Percentiles rank a stretch among this genome's conserved stretches.
Evolutionary conservation across 2,888 invertebrate genomes (phyloP).

Genomic region (Zaprionus bogoriensis): DNA sequence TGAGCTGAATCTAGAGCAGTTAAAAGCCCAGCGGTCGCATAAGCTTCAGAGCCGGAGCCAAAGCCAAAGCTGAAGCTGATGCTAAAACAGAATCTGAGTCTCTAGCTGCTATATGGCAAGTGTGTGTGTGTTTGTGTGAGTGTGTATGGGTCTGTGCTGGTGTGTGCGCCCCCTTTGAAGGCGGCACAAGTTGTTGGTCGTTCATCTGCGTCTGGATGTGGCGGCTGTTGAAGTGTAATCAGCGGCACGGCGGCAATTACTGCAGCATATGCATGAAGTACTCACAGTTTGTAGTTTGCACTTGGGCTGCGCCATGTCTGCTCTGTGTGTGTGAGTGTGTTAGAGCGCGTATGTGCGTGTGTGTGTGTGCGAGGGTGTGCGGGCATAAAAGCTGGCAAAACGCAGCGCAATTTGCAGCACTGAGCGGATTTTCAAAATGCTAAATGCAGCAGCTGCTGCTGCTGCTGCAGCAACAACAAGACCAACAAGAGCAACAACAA

Average conservation of each 20-base stretch:
- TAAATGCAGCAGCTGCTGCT: constrained; percentile 36
- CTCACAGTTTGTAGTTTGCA: constrained; percentile 53
- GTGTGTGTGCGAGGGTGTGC: neutral
- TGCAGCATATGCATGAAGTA: constrained; percentile 62
- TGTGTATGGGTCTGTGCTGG: constrained; percentile 8
- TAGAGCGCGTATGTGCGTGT: neutral
- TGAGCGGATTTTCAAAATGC: constrained; percentile 66
- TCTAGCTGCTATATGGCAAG: constrained; percentile 12
- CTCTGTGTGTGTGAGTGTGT: neutral
- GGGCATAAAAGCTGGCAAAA: constrained; percentile 48
- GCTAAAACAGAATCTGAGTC: constrained; percentile 29
- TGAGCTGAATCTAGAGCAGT: constrained; percentile 60
- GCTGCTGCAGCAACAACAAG: constrained; percentile 9
- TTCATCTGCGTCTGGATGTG: constrained; percentile 54
- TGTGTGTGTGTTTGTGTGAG: constrained; percentile 10
- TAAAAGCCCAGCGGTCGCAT: constrained; percentile 72
- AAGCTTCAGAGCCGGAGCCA: constrained; percentile 3
- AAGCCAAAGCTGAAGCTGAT: constrained; percentile 11
- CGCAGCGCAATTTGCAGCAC: constrained; percentile 70
- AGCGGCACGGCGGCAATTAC: constrained; percentile 78
- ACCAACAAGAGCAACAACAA: constrained; percentile 7
- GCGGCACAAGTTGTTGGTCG: constrained; percentile 55
- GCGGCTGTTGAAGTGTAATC: constrained; percentile 74
- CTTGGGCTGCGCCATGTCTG: constrained; percentile 28
- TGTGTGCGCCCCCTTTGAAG: constrained; percentile 31